Conservation (phyloP, 92 coral and sea anemone genomes). For the Epizoanthus scotinus region DNA sequence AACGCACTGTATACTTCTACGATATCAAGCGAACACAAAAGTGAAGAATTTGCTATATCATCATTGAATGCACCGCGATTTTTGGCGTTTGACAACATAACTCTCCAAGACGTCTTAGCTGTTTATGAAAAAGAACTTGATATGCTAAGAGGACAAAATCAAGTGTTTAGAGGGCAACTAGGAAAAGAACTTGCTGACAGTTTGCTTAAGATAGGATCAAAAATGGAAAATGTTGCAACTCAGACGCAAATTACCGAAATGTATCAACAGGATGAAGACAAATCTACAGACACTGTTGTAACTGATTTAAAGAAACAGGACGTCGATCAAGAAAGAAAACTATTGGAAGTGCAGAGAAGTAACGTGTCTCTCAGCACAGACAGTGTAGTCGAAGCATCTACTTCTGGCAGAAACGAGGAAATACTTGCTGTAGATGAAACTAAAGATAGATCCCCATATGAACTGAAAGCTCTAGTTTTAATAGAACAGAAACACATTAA, state of each 20-base stretch:
- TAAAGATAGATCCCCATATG: neutral
- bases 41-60: neutral
- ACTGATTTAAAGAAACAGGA: neutral
- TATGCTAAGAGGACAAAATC: slow-evolving; percentile 45
- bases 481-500: neutral
- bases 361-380: neutral
- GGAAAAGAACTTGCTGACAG: slow-evolving; percentile 61
- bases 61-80: slow-evolving; percentile 40
- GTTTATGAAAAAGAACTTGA: slow-evolving; percentile 65
- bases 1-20: neutral
- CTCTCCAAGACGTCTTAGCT: slow-evolving; percentile 65
- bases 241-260: neutral
- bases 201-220: slow-evolving; percentile 24
- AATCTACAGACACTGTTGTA: slow-evolving; percentile 4
- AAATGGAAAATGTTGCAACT: neutral
- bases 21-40: neutral
- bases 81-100: slow-evolving; percentile 55
- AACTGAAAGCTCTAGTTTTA: neutral
- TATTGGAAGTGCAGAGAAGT: neutral
- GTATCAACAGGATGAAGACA: neutral
- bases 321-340: neutral
- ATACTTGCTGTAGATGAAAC: neutral
- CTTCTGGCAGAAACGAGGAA: neutral
- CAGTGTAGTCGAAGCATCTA: too few relatives aligned
- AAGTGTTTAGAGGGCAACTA: slow-evolving; percentile 44